Evolutionary conservation across 2,113 vertebrate species (phyloP).

Genomic region (Echinops telfairi): DNA sequence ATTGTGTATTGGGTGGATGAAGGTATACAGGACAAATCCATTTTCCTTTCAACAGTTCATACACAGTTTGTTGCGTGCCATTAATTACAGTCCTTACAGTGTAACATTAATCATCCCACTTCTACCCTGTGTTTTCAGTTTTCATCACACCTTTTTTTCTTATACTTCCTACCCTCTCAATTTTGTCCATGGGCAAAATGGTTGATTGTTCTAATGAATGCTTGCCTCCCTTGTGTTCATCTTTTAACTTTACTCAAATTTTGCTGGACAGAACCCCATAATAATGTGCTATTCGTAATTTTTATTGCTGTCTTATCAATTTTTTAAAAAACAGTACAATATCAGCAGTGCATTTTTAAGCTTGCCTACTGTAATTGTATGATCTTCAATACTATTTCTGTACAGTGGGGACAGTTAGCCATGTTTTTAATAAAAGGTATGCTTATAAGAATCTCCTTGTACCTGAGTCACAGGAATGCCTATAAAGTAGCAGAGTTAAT

Average conservation of each 20-base stretch:
- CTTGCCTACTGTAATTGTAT: not conserved
- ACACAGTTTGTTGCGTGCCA: too few relatives aligned
- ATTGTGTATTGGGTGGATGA: too few relatives aligned
- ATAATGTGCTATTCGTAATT: not conserved
- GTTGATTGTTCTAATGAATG: too few relatives aligned
- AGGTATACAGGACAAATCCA: too few relatives aligned
- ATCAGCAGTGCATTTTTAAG: slow-evolving; percentile 11
- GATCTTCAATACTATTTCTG: slow-evolving; percentile 20
- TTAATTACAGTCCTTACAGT: too few relatives aligned
- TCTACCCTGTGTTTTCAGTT: too few relatives aligned
- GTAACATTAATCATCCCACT: too few relatives aligned
- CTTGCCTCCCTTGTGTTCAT: too few relatives aligned
- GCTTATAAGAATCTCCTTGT: not conserved
- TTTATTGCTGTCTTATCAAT: not conserved
- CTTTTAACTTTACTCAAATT: slow-evolving; percentile 48
- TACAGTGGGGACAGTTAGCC: not conserved
- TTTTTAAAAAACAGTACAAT: slow-evolving; percentile 14
- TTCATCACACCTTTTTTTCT: not conserved
- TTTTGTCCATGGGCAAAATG: too few relatives aligned
- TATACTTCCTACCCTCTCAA: not conserved
- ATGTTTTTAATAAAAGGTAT: not conserved
- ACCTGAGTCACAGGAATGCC: not conserved
- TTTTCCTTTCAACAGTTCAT: too few relatives aligned
- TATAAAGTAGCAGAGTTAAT: not conserved
- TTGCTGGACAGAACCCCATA: slow-evolving; percentile 21